A percentile compares a stretch with the other conserved stretches of the same genome.
Conservation (phyloP, 2,888 invertebrate species). For the Schrankia costaestrigalis region DNA sequence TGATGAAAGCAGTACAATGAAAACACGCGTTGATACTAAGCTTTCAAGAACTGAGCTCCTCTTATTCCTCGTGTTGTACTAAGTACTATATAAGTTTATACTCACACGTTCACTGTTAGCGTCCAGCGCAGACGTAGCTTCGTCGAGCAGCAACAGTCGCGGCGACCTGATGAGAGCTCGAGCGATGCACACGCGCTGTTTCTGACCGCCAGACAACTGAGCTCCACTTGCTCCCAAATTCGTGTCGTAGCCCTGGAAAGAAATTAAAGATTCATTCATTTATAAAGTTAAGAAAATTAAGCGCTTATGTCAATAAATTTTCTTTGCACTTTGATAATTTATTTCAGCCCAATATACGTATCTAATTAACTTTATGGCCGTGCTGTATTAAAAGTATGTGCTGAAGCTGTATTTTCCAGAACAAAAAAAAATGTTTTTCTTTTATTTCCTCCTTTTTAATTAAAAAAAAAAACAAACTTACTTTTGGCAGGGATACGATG, state of each 20-base stretch:
- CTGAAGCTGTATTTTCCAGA: not conserved
- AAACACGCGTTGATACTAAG: too few relatives aligned
- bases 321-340: too few relatives aligned
- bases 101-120: constrained; percentile 84
- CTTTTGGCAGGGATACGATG: constrained; percentile 85
- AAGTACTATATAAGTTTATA: not conserved
- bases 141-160: constrained; percentile 82
- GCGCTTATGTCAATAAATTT: not conserved
- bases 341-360: too few relatives aligned
- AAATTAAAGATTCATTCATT: not conserved
- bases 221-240: constrained; percentile 84
- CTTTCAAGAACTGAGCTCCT: too few relatives aligned
- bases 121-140: constrained; percentile 85
- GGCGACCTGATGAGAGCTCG: constrained; percentile 85
- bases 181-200: constrained; percentile 87
- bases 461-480: constrained; percentile 1
- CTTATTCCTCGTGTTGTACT: too few relatives aligned
- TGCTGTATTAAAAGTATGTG: too few relatives aligned
- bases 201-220: constrained; percentile 85
- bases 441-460: not conserved
- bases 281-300: not conserved
- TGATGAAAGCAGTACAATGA: too few relatives aligned
- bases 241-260: constrained; percentile 83
- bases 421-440: not conserved
- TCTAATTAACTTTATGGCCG: too few relatives aligned